These are phyloP conservation scores for Beaufortia kweichowensis DNA, from an alignment of 2,113 vertebrate species.

Conservation along the genomic window DNA sequence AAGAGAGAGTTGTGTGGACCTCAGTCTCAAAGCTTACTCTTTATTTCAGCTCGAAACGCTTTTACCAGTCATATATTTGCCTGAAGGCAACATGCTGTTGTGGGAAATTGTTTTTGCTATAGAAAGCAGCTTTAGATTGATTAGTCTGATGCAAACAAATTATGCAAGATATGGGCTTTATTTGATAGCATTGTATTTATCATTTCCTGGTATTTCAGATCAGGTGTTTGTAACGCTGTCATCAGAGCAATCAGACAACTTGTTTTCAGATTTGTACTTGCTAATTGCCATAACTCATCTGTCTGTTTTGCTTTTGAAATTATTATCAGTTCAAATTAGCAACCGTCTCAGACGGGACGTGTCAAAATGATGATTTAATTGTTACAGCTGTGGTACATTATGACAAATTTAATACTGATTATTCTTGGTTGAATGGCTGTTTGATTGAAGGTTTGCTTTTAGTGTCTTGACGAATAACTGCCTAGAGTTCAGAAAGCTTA, in stretches of 20 bases:
- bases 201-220: background rate
- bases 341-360: slow-evolving; percentile 40
- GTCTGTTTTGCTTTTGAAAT: background rate
- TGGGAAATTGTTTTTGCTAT: slow-evolving; percentile 4
- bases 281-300: background rate
- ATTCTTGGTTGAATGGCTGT: slow-evolving; percentile 40
- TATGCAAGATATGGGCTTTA: background rate
- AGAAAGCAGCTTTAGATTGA: background rate
- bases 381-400: slow-evolving; percentile 28
- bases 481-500: slow-evolving; percentile 50
- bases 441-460: background rate
- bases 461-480: slow-evolving; percentile 25
- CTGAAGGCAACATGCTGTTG: background rate
- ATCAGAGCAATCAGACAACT: background rate
- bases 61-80: background rate
- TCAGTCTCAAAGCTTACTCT: background rate
- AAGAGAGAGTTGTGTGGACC: background rate
- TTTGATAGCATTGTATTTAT: background rate
- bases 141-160: background rate
- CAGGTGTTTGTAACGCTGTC: background rate
- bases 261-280: slow-evolving; percentile 15
- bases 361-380: slow-evolving; percentile 20
- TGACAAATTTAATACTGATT: slow-evolving; percentile 20
- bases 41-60: background rate
- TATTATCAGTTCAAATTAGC: slow-evolving; percentile 58